Evolutionary conservation across 2,888 invertebrate species (phyloP), one percentile per base, ranked within the genome.

Genomic region (Latrodectus elegans): DNA sequence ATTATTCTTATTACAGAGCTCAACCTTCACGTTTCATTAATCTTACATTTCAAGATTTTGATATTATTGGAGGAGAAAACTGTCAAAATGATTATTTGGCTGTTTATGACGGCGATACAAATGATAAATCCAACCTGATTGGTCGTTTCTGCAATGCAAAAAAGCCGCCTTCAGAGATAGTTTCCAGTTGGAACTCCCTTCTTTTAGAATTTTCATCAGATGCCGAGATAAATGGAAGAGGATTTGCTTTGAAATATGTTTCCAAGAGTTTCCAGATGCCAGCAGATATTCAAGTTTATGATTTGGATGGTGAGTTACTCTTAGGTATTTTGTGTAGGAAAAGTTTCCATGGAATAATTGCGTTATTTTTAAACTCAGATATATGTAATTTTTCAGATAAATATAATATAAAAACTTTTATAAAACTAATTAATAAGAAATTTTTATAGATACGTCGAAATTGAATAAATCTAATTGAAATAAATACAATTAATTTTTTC

Each of bases 11-110:
- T 65, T 81, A 8, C 12, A 88, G 88, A 65, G 91, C 91, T 10
- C 85, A 90, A 15, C 89, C 86, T 11, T 89, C 90, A 14, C 90
- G 90, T 73, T 91, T 91, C 77, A 90, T 91, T 64, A 90, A 90
- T 52, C 80, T 91, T 9, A 90, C 90, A 10, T 89, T 91, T 72
- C 89, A 90, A 68, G 90, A 91, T 84, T 91, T 91, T 71, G 91
- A 91, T 70, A 89, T 91, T 11, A 75, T 89, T 17, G 90, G 90
- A 49, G 90, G 89, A 14, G 89, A 89, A 38, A 90, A 88, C 55
- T 91, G 91, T 52, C 86, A 90, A 55, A 90, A 90, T 52, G 91
- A 91, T 77, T 91, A 91, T 75, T 88, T 91, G 4, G 90, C 90
- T 14, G 89, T 91, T 49, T 90, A 90, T 17, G 91, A 91, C 64